These are phyloP conservation scores for Stercorarius parasiticus DNA, from an alignment of 2,113 vertebrate genomes.

Conservation along the genomic window DNA sequence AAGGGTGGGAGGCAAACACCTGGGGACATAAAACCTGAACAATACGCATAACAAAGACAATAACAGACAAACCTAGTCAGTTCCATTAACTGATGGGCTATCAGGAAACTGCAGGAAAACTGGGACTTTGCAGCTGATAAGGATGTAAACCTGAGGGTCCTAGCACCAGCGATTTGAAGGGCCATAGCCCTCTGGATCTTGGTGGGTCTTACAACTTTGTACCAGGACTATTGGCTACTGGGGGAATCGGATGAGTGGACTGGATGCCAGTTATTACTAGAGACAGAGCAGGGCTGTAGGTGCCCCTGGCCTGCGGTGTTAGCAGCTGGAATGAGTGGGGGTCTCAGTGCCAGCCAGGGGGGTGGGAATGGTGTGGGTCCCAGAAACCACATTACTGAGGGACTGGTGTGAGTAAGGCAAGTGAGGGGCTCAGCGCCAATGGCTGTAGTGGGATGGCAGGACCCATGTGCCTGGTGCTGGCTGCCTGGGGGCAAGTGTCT, in stretches of 20 bases:
- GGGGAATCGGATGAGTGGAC: too few species aligned
- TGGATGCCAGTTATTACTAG: background rate
- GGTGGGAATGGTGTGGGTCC: background rate
- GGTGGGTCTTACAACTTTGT: background rate
- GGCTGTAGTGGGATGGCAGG: background rate
- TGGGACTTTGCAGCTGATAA: background rate
- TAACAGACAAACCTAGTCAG: background rate
- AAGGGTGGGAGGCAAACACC: background rate
- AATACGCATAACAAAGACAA: background rate
- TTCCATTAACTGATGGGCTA: background rate
- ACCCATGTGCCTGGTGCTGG: background rate
- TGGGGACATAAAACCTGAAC: background rate
- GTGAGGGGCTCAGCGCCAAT: background rate
- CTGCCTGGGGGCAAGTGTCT: background rate
- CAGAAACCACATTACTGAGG: background rate
- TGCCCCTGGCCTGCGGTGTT: background rate
- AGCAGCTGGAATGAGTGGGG: background rate
- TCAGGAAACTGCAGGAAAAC: background rate
- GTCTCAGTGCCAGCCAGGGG: background rate
- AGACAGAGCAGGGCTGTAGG: background rate
- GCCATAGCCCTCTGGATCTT: background rate
- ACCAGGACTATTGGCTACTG: background rate
- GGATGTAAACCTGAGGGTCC: background rate
- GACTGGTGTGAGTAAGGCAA: background rate
- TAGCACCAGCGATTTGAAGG: background rate